These are phyloP conservation scores for Taenioides sp. DNA, from an alignment of 2,797 vertebrate species.

Conservation along the genomic window DNA sequence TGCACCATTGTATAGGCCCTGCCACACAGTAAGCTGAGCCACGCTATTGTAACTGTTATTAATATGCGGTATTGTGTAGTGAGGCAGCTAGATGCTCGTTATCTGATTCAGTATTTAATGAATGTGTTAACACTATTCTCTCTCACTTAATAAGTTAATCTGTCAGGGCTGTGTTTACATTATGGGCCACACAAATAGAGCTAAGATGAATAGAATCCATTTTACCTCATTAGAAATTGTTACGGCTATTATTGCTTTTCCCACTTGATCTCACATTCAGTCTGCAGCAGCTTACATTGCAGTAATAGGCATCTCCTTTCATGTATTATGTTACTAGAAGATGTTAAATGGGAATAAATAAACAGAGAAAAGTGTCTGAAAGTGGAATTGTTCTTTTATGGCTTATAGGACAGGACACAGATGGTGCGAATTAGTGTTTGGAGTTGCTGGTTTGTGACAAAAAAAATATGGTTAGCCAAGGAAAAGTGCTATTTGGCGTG, in stretches of 20 bases:
- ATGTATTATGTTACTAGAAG: constrained; percentile 6
- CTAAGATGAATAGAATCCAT: constrained; percentile 37
- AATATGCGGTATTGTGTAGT: constrained; percentile 23
- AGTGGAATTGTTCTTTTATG: constrained; percentile 29
- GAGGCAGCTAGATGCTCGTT: constrained; percentile 24
- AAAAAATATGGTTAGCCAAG: constrained; percentile 51
- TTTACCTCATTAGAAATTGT: constrained; percentile 25
- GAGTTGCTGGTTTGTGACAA: constrained; percentile 32
- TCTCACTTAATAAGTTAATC: constrained; percentile 31
- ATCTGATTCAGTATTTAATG: constrained; percentile 21
- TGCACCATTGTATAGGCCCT: constrained; percentile 14
- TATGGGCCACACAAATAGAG: constrained; percentile 4
- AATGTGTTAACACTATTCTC: constrained; percentile 18
- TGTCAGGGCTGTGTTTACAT: constrained; percentile 27
- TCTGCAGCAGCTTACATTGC: constrained; percentile 7
- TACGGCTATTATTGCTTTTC: constrained; percentile 80
- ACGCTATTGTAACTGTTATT: constrained; percentile 24
- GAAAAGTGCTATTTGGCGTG: constrained; percentile 34
- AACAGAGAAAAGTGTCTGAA: constrained; percentile 41
- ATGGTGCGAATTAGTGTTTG: constrained; percentile 53
- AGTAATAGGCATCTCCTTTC: constrained; percentile 19
- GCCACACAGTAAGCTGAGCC: constrained; percentile 31
- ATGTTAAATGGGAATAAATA: constrained; percentile 31
- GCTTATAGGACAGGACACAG: constrained; percentile 43
- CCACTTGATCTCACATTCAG: constrained; percentile 66